Evolutionary conservation across 1,140 invertebrate species (phyloP), one percentile per base, ranked within the genome.

Genomic region (Helicoverpa armigera): DNA sequence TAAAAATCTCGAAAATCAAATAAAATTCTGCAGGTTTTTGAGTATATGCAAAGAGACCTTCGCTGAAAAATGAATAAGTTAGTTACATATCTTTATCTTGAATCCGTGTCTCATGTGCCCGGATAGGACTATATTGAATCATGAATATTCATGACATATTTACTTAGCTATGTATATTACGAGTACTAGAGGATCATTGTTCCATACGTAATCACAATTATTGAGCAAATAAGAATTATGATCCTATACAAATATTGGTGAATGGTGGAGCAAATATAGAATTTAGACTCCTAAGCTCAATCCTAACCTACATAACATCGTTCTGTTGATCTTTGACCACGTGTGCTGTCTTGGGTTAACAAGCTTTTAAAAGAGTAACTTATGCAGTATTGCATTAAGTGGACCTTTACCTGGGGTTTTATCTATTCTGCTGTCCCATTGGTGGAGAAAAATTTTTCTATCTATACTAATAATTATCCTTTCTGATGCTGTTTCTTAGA

Each of bases 221-320:
- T 75, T 75, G 73, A 75, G 43, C 73, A 75, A 75, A 75, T 75
- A 75, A 50, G 31, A 61, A 50, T 61, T n/a, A n/a, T 51, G 73
- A 50, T 61, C 73, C 73, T 75, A 75, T 51, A 63, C 58, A 56
- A 75, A 75, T 61, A 61, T 61, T 23, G 16, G 56, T 18, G 1
- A 23, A 60, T 23, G 29, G 35, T 43, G n/a, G 16, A 60, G 29
- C 60, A 77, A 77, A 77, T 77, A 65, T 77, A 65, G 54, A 50
- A 77, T 77, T 77, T 65, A 67, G 61, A 77, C 11, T 35, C 61
- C 75, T 77, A 77, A 77, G 74, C 74, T 50, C 35, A 77, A 60
- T 65, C 75, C 75, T 77, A 77, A 67, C 50, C 75, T 67, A n/a
- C n/a, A n/a, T n/a, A 67, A 77, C 61, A 77, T 43, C 12, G 61